A percentile compares a stretch with the other conserved stretches of the same genome.
These are phyloP conservation scores for Harmothoe impar DNA, from an alignment of 2,888 invertebrate genomes.

Conservation along the genomic window DNA sequence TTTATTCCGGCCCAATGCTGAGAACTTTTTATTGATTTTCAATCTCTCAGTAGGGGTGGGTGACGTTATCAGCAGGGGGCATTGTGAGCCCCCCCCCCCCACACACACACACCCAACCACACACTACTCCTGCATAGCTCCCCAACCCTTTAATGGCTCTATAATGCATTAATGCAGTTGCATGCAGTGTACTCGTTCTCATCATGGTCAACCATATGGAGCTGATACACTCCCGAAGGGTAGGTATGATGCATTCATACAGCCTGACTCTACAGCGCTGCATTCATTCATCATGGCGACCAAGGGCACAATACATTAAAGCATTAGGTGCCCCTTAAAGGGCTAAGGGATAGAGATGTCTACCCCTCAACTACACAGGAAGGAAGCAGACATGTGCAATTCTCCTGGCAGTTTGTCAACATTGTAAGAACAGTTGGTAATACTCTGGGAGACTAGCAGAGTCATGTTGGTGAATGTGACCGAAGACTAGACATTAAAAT, in stretches of 20 bases:
- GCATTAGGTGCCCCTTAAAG: too few relatives aligned
- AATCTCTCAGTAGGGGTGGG: neutral
- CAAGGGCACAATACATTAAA: too few relatives aligned
- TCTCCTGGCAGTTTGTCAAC: neutral
- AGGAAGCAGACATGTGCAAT: neutral
- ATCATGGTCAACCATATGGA: too few relatives aligned
- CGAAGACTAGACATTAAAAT: too few relatives aligned
- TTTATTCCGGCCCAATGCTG: slow-evolving; percentile 9
- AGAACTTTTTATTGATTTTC: slow-evolving; percentile 24
- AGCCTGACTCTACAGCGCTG: too few relatives aligned
- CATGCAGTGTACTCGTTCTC: too few relatives aligned
- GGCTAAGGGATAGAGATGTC: neutral
- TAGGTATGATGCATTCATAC: too few relatives aligned
- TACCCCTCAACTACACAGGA: neutral
- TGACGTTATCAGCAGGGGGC: slow-evolving; percentile 4
- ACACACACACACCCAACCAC: neutral
- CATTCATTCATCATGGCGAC: too few relatives aligned
- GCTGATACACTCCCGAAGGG: too few relatives aligned
- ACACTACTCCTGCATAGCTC: neutral
- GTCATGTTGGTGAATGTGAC: too few relatives aligned
- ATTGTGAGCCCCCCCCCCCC: neutral
- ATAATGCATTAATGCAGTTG: too few relatives aligned
- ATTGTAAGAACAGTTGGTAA: neutral
- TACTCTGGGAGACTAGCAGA: too few relatives aligned
- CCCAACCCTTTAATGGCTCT: neutral